Base-by-base conservation (phyloP, 2,113 vertebrate genomes). In the Mugil cephalus region DNA sequence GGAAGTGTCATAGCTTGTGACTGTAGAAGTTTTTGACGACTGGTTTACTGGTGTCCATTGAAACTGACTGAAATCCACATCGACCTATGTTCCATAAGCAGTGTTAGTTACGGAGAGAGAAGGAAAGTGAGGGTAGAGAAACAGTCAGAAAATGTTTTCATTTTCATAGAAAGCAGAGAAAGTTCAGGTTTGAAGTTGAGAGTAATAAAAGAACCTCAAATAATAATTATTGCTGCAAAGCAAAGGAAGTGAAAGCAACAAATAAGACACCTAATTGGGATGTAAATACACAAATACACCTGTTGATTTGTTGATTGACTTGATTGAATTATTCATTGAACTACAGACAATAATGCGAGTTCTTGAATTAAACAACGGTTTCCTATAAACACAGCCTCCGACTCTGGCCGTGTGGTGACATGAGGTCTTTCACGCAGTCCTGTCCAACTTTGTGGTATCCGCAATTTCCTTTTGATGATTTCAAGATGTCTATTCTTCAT, bases 1-100 rank as follows among this genome's bases (percentile, higher is more conserved):
- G 8, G 81, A 88, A 7, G 69, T 74, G 86, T 93, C 88, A 54
- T 93, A 84, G 74, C 54, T 88, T 43, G 86, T 91, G 50, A 56
- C 89, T 67, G 82, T 50, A 65, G 93, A 92, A 61, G 63, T 34
- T 77, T 84, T 93, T 80, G 92, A 85, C 56, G 91, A 72, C 67
- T 94, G 84, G 66, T 70, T 89, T 40, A 87, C 80, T 74, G 93
- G 92, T 58, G 90, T 80, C 92, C 93, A 93, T 47, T 89, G 91
- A 93, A 94, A 94, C 89, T 96, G 92, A 89, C 92, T 94, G 88
- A 90, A 91, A 10, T 76, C 94, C 92, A 93, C 91, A 92, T 95
- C 89, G 80, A 95, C 95, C 95, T 98, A 13, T 30, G 36, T 39
- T 81, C 75, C 8, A 17, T 19, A n/a, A 46, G 34, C 12, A 9